phyloP scores from a whole-genome alignment of 2,113 vertebrate genomes.

The Cyprinus carpio region DNA sequence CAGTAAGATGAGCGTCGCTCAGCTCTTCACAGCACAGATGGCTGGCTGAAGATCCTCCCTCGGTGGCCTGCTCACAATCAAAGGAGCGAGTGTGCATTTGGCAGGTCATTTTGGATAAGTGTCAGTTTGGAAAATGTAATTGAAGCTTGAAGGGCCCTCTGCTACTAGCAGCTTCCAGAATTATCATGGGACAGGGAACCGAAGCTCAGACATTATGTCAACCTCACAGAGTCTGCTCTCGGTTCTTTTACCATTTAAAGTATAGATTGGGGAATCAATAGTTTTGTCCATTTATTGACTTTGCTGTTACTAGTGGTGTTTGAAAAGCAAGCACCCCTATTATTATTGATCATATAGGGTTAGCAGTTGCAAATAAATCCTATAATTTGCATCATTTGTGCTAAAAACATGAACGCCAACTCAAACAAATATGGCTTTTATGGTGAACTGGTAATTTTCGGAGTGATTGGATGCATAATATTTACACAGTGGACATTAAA shows the following conservation, averaged over 20 bases:
- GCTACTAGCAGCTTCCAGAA: constrained; percentile 43
- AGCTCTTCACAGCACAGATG: constrained; percentile 53
- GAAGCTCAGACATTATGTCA: constrained; percentile 11
- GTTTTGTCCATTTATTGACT: not conserved
- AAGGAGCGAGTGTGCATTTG: constrained; percentile 35
- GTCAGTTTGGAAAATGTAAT: constrained; percentile 57
- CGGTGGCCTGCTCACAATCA: constrained; percentile 41
- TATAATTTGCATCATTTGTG: no score
- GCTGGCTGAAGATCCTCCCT: constrained; percentile 55
- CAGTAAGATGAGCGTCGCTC: constrained; percentile 33
- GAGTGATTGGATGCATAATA: not conserved
- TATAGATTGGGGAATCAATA: not conserved
- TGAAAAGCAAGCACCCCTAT: not conserved
- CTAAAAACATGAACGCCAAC: no score
- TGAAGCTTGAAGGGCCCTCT: constrained; percentile 38
- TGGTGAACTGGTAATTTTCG: not conserved
- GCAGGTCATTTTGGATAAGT: constrained; percentile 38
- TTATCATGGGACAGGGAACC: constrained; percentile 32
- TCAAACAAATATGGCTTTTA: no score
- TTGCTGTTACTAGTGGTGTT: not conserved
- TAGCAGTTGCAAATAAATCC: no score
- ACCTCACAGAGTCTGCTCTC: not conserved
- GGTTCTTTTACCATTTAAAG: not conserved
- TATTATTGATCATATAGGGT: not conserved
- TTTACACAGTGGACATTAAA: not conserved